Evolutionary conservation across 92 coral and sea anemone genomes (phyloP).

Genomic region (Palythoa grandiflora): DNA sequence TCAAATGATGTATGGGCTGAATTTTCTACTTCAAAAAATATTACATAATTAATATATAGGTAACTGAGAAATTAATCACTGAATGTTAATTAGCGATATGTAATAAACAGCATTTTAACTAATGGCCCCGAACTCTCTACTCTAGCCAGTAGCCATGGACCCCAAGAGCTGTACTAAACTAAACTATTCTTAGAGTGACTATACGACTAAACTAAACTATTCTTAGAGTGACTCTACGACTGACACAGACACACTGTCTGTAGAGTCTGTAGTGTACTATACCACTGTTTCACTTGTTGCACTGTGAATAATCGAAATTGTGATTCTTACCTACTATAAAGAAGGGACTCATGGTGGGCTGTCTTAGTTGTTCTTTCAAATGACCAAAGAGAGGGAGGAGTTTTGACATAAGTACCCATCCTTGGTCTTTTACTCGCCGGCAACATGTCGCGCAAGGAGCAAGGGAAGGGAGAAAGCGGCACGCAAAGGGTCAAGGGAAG

Average conservation of each 20-base stretch:
- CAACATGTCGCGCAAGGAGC: constrained; percentile 31
- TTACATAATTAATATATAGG: constrained; percentile 1
- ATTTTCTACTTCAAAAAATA: constrained; percentile 1
- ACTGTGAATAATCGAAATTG: constrained; percentile 1
- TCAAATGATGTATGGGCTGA: constrained; percentile 5
- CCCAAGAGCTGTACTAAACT: constrained; percentile 6
- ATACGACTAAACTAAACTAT: constrained; percentile 2
- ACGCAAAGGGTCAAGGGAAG: constrained; percentile 30
- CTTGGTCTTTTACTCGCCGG: constrained; percentile 28
- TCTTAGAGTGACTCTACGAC: constrained; percentile 2
- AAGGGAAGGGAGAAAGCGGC: constrained; percentile 31
- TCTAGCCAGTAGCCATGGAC: constrained; percentile 7
- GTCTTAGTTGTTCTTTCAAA: constrained; percentile 27
- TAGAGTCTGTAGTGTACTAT: constrained; percentile 4
- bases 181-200: constrained; percentile 3
- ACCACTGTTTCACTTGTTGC: constrained; percentile 6
- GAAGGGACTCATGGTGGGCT: constrained; percentile 31
- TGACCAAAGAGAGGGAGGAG: constrained; percentile 30
- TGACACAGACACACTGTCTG: constrained; percentile 3
- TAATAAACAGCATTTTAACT: constrained; percentile 2
- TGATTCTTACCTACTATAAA: constrained; percentile 8
- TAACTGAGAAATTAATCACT: not conserved
- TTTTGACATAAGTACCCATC: constrained; percentile 26
- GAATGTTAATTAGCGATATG: constrained; percentile 3
- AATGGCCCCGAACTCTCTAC: constrained; percentile 7